phyloP scores from a whole-genome alignment of 2,888 invertebrate species.

The Creontiades dilutus region DNA sequence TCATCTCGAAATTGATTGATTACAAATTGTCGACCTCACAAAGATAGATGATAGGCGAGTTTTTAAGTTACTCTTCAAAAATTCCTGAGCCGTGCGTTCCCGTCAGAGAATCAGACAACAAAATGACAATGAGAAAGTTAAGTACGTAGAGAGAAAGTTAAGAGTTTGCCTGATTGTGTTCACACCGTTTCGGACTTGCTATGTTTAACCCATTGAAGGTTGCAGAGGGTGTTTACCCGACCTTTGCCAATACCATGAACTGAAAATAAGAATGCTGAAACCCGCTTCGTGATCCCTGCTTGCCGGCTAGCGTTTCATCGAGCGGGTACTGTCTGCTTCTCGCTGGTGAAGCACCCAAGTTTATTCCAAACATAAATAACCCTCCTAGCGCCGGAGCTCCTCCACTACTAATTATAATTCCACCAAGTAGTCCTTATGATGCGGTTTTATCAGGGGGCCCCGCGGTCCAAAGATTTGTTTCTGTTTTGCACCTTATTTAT shows the following conservation, averaged over 20 bases:
- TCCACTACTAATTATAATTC: not conserved
- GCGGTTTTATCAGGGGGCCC: conserved; percentile 7
- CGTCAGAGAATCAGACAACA: no score
- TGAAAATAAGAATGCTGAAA: not conserved
- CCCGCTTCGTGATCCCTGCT: conserved; percentile 2
- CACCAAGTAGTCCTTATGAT: conserved; percentile 11
- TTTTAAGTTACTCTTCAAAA: no score
- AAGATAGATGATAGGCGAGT: no score
- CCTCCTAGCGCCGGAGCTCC: conserved; percentile 6
- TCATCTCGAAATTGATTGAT: no score
- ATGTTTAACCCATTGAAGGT: no score
- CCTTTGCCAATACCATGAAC: not conserved
- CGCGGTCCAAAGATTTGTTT: not conserved
- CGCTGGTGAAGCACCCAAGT: conserved; percentile 22
- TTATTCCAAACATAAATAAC: conserved; percentile 17
- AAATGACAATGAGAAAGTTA: no score
- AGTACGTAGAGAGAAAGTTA: no score
- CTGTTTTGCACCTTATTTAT: not conserved
- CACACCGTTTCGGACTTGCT: no score
- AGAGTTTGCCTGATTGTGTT: no score
- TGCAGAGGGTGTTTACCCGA: conserved; percentile 18
- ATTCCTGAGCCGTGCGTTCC: no score
- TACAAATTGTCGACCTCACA: no score
- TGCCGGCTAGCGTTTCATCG: not conserved
- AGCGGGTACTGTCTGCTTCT: not conserved